Base-by-base conservation (phyloP, 2,113 vertebrate species). In the Loxodonta africana region DNA sequence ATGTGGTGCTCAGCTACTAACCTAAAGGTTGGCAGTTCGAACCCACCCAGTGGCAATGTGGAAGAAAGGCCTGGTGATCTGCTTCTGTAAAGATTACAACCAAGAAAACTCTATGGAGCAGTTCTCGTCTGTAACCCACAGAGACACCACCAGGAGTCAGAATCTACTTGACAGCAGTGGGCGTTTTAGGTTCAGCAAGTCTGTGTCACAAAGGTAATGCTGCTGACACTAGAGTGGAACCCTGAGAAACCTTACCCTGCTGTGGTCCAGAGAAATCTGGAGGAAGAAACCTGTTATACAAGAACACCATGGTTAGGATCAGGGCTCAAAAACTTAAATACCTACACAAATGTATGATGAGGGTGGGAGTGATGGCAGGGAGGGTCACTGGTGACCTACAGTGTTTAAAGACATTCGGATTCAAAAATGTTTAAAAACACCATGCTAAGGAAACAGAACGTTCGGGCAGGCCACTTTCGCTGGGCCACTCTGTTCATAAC, bases 351-450 rank as follows among this genome's bases (percentile, higher is more conserved):
- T 20, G 21, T 80, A 33, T 2, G 21, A 62, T 53, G 62, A 85
- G 15, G 53, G 20, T 44, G 0, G n/a, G 51, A 41, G 30, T 51
- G 63, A 46, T 15, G 48, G 30, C 63, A 78, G 83, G 44, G 48
- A 63, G 62, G 71, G 53, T 63, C 62, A 1, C 65, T 25, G 44
- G 65, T 30, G 46, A 74, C 83, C 82, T 88, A 83, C 25, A 5
- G 53, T 69, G 44, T 41, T 28, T 93, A 77, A 91, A 87, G 63
- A 51, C n/a, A 91, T 92, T 77, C 63, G 33, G 8, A 89, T 46
- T 95, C 74, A 46, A 53, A 82, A 30, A 23, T 62, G 28, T 78
- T 86, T 88, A 20, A 73, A 83, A 96, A 20, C 9, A 17, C 78
- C n/a, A 11, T 78, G 21, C 48, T 88, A 20, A 30, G 46, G 26